Evolutionary conservation across 2,888 invertebrate species (phyloP).

Genomic region (Drosophila seclusa): DNA sequence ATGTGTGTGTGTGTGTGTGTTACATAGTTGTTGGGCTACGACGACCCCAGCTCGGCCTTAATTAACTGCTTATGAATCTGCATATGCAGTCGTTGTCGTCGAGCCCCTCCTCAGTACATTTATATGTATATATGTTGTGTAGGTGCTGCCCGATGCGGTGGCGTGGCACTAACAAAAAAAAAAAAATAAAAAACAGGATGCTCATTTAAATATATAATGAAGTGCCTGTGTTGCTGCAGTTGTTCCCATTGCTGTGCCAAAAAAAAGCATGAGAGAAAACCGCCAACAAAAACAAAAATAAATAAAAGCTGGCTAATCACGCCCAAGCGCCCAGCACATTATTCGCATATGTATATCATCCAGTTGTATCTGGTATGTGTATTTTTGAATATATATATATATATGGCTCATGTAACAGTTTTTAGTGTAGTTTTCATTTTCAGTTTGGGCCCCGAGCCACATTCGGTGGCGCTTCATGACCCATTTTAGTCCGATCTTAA

Average conservation of each 20-base stretch:
- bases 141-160: slow-evolving; percentile 68
- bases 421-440: slow-evolving; percentile 61
- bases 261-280: not conserved
- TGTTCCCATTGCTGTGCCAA: slow-evolving; percentile 43
- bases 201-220: slow-evolving; percentile 81
- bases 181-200: slow-evolving; percentile 69
- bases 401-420: slow-evolving; percentile 69
- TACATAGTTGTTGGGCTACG: slow-evolving; percentile 55
- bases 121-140: slow-evolving; percentile 46
- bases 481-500: slow-evolving; percentile 57
- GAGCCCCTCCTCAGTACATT: slow-evolving; percentile 14
- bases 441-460: slow-evolving; percentile 23
- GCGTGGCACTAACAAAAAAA: slow-evolving; percentile 43
- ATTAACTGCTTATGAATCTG: slow-evolving; percentile 81
- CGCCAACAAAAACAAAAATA: not conserved
- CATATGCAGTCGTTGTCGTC: slow-evolving; percentile 64
- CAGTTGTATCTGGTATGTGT: slow-evolving; percentile 4
- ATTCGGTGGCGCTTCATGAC: slow-evolving; percentile 59
- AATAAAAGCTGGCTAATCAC: slow-evolving; percentile 63
- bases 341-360: slow-evolving; percentile 13
- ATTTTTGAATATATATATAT: slow-evolving; percentile 1
- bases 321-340: slow-evolving; percentile 37
- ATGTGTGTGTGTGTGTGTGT: slow-evolving; percentile 40
- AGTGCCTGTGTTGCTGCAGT: slow-evolving; percentile 75
- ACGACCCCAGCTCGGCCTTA: slow-evolving; percentile 72